Conservation (phyloP, 2,888 invertebrate species). For the Microctonus brassicae region DNA sequence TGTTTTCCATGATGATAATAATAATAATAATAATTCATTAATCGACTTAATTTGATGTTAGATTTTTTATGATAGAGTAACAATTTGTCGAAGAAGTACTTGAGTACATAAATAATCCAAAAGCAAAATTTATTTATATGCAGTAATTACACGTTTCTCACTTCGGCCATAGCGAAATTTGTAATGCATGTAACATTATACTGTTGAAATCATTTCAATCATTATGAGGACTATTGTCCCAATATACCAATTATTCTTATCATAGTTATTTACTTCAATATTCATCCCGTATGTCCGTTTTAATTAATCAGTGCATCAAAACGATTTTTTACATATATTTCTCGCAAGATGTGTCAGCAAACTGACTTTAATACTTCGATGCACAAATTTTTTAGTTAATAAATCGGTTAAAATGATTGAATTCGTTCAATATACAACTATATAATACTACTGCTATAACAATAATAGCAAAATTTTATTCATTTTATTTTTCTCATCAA, state of each 20-base stretch:
- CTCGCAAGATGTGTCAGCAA: constrained; percentile 28
- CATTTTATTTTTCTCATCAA: constrained; percentile 20
- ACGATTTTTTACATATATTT: constrained; percentile 25
- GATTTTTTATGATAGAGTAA: neutral
- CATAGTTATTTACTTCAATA: constrained; percentile 8
- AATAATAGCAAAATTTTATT: constrained; percentile 60
- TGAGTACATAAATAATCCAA: neutral
- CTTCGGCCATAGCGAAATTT: constrained; percentile 19
- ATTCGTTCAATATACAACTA: constrained; percentile 56
- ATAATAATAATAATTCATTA: constrained; percentile 28
- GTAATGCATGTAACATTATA: constrained; percentile 1
- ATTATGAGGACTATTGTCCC: neutral
- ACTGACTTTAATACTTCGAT: constrained; percentile 49
- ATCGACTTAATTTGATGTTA: constrained; percentile 31
- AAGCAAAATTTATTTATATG: constrained; percentile 24
- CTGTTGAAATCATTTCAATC: neutral
- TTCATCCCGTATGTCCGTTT: neutral
- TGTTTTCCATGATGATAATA: constrained; percentile 30
- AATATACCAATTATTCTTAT: constrained; percentile 2
- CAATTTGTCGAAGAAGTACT: neutral
- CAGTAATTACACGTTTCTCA: neutral
- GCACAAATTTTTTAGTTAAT: constrained; percentile 49
- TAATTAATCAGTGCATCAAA: neutral
- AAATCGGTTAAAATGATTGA: constrained; percentile 52
- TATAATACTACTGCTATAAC: constrained; percentile 58